Percentiles rank a stretch among this genome's conserved stretches.
These are phyloP conservation scores for Leptinotarsa undecemlineata DNA, from an alignment of 1,140 invertebrate species.

Conservation along the genomic window DNA sequence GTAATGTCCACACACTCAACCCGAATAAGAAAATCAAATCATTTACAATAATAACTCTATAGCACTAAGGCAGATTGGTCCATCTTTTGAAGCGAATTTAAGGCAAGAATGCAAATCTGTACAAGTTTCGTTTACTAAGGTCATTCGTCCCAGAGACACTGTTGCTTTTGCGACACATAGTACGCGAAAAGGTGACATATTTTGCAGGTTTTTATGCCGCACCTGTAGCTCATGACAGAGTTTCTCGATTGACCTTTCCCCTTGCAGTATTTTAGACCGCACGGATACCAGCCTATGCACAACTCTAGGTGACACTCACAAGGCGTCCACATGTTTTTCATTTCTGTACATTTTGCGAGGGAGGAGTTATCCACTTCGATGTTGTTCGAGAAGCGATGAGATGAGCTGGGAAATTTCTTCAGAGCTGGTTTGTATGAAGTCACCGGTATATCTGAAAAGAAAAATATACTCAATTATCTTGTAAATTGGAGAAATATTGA, in stretches of 20 bases:
- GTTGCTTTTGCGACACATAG: conserved; percentile 78
- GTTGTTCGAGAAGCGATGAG: conserved; percentile 47
- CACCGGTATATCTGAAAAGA: conserved; percentile 64
- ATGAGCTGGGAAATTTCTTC: conserved; percentile 60
- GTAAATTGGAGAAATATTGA: no score
- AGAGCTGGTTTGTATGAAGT: conserved; percentile 58
- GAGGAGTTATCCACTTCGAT: conserved; percentile 48
- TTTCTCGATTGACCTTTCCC: conserved; percentile 67
- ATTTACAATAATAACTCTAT: conserved; percentile 15
- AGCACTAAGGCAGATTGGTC: conserved; percentile 48
- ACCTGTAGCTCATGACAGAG: conserved; percentile 72
- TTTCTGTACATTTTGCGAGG: conserved; percentile 63
- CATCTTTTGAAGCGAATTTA: conserved; percentile 36
- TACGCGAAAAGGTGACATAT: conserved; percentile 87
- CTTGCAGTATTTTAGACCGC: conserved; percentile 92
- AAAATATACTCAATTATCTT: background rate
- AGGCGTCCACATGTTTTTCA: conserved; percentile 67
- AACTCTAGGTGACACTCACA: conserved; percentile 82
- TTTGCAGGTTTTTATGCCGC: conserved; percentile 93
- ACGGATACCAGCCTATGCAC: conserved; percentile 89
- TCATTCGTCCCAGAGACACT: conserved; percentile 89
- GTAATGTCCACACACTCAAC: background rate
- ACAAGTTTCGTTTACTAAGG: conserved; percentile 34
- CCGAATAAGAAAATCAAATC: conserved; percentile 9
- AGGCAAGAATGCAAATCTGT: conserved; percentile 34